Conservation (phyloP, 1,140 invertebrate species). For the Trypoxylus dichotomus region DNA sequence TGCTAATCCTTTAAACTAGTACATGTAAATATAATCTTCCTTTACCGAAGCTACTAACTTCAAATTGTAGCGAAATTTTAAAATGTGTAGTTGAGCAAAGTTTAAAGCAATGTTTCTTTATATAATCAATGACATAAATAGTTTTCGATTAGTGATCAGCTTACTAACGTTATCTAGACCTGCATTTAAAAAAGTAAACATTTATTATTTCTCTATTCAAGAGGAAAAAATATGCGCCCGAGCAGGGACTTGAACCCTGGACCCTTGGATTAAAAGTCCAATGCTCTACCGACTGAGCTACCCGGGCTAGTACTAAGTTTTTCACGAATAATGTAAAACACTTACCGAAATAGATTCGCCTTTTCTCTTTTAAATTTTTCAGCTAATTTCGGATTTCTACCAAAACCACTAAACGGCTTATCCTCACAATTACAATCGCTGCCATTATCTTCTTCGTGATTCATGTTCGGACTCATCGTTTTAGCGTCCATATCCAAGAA, state of each 20-base stretch:
- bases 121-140: too few relatives aligned
- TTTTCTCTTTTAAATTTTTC: conserved; percentile 16
- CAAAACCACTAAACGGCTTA: not conserved
- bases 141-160: too few relatives aligned
- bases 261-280: conserved; percentile 79
- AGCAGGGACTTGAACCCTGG: conserved; percentile 79
- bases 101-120: too few relatives aligned
- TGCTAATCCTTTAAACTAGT: too few relatives aligned
- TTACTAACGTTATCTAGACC: not conserved
- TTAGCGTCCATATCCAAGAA: conserved; percentile 62
- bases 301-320: conserved; percentile 58
- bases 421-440: not conserved
- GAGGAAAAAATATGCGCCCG: conserved; percentile 57
- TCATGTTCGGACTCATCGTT: conserved; percentile 42
- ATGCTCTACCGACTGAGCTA: conserved; percentile 80
- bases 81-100: too few relatives aligned
- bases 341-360: conserved; percentile 5
- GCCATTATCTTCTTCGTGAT: not conserved
- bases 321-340: not conserved
- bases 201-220: too few relatives aligned
- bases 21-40: too few relatives aligned
- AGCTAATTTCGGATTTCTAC: not conserved
- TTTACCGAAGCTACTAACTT: too few relatives aligned
- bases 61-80: too few relatives aligned
- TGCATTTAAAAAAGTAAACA: not conserved